Evolutionary conservation across 1,140 invertebrate species (phyloP).

Genomic region (Zaprionus davidi): DNA sequence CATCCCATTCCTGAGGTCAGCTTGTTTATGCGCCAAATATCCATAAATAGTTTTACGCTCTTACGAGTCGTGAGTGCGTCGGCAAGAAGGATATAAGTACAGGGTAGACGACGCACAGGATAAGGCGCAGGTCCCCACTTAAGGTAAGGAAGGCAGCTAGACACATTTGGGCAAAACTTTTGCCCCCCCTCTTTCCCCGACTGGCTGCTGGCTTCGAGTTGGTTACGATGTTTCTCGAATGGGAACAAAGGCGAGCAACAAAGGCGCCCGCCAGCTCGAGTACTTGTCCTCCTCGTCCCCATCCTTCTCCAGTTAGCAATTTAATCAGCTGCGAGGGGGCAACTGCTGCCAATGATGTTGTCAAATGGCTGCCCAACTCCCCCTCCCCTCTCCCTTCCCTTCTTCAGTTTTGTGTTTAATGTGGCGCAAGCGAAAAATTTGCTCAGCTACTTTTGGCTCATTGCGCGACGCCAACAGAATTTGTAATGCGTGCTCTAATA

Average conservation of each 20-base stretch:
- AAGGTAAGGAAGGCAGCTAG: slow-evolving; percentile 67
- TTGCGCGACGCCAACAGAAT: slow-evolving; percentile 61
- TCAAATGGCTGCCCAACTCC: slow-evolving; percentile 62
- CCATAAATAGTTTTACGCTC: slow-evolving; percentile 79
- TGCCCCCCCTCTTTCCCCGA: background rate
- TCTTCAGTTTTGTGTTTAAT: slow-evolving; percentile 61
- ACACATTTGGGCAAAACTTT: slow-evolving; percentile 70
- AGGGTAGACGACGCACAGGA: slow-evolving; percentile 1
- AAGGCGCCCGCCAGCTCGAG: slow-evolving; percentile 49
- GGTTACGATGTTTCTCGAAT: slow-evolving; percentile 9
- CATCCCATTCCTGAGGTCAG: slow-evolving; percentile 56
- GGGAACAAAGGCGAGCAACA: slow-evolving; percentile 64
- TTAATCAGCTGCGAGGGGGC: slow-evolving; percentile 63
- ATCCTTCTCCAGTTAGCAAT: slow-evolving; percentile 57
- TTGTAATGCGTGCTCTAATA: slow-evolving; percentile 59
- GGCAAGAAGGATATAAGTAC: slow-evolving; percentile 29
- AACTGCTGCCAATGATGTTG: slow-evolving; percentile 71
- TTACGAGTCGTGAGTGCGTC: slow-evolving; percentile 49
- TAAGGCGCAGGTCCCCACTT: slow-evolving; percentile 55
- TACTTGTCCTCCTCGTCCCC: slow-evolving; percentile 1
- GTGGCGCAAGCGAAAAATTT: slow-evolving; percentile 69
- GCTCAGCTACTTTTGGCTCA: slow-evolving; percentile 65
- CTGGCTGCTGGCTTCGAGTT: background rate
- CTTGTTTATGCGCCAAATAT: slow-evolving; percentile 79
- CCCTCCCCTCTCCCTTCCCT: background rate